These are phyloP conservation scores for Cecropterus lyciades DNA, from an alignment of 1,140 invertebrate genomes.

Conservation along the genomic window DNA sequence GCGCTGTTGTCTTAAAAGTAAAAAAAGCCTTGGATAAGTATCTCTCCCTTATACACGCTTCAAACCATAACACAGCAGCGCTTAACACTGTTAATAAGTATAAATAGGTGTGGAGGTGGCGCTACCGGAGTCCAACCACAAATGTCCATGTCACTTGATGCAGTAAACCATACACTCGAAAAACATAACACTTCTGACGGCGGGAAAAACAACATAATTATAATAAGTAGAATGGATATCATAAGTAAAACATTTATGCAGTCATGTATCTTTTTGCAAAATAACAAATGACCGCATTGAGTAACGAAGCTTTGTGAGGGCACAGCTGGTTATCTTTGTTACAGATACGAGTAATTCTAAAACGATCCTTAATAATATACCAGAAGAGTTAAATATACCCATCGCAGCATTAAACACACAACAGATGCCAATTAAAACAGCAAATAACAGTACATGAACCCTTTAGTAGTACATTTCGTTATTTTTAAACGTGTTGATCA, in stretches of 20 bases:
- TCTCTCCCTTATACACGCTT: too few relatives aligned
- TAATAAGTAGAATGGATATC: too few relatives aligned
- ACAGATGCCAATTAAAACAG: conserved; percentile 35
- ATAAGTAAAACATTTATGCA: conserved; percentile 15
- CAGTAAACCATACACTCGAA: too few relatives aligned
- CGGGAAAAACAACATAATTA: too few relatives aligned
- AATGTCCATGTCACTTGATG: too few relatives aligned
- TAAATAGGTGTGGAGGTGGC: too few relatives aligned
- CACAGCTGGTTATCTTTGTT: conserved; percentile 34
- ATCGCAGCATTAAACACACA: conserved; percentile 1
- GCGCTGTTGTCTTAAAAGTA: too few relatives aligned
- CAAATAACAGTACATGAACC: conserved; percentile 34
- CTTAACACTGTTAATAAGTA: too few relatives aligned
- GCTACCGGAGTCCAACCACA: too few relatives aligned
- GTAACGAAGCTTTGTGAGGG: conserved; percentile 22
- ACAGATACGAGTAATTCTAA: background rate
- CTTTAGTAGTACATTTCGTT: conserved; percentile 20
- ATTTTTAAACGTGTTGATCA: conserved; percentile 8
- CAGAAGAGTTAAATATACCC: background rate
- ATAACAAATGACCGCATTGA: conserved; percentile 31
- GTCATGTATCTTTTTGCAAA: conserved; percentile 24
- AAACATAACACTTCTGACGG: too few relatives aligned
- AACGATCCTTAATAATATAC: conserved; percentile 7
- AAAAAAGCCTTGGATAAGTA: too few relatives aligned
- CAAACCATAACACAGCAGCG: too few relatives aligned